phyloP scores from a whole-genome alignment of 2,888 invertebrate species.

The Timandra comae region DNA sequence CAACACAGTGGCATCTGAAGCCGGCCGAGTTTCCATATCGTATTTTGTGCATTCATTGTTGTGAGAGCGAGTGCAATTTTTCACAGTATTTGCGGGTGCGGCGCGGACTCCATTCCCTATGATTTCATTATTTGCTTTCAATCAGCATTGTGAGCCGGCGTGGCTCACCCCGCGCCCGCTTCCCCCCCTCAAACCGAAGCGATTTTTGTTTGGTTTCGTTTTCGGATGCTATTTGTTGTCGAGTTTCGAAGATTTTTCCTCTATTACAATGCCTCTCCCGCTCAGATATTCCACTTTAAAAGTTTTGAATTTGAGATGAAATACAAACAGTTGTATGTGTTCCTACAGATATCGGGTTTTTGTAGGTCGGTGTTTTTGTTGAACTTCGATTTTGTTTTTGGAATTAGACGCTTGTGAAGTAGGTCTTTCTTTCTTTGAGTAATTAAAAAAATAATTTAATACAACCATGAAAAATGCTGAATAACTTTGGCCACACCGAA shows the following conservation, averaged over 20 bases:
- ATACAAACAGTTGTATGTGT: slow-evolving; percentile 13
- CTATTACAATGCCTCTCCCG: slow-evolving; percentile 19
- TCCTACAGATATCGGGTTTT: too few species aligned
- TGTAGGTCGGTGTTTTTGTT: too few species aligned
- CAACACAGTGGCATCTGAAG: slow-evolving; percentile 7
- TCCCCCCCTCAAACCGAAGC: slow-evolving; percentile 42
- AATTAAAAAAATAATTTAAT: too few species aligned
- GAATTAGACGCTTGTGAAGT: too few species aligned
- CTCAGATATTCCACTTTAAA: slow-evolving; percentile 14
- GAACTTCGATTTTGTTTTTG: too few species aligned
- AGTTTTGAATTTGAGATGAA: slow-evolving; percentile 14
- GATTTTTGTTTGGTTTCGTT: slow-evolving; percentile 73
- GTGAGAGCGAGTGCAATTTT: slow-evolving; percentile 58
- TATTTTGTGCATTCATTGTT: slow-evolving; percentile 48
- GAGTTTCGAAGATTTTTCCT: slow-evolving; percentile 55
- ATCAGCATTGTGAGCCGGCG: slow-evolving; percentile 69
- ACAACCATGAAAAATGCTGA: too few species aligned
- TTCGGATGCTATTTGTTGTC: slow-evolving; percentile 68
- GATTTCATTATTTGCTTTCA: slow-evolving; percentile 77
- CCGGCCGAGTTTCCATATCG: slow-evolving; percentile 22
- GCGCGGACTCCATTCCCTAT: slow-evolving; percentile 55
- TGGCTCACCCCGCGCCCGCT: slow-evolving; percentile 31
- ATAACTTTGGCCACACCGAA: too few species aligned
- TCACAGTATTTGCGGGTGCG: slow-evolving; percentile 62
- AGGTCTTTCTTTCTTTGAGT: too few species aligned